These are phyloP conservation scores for Squalus acanthias DNA, from an alignment of 2,797 vertebrate genomes.

Conservation along the genomic window DNA sequence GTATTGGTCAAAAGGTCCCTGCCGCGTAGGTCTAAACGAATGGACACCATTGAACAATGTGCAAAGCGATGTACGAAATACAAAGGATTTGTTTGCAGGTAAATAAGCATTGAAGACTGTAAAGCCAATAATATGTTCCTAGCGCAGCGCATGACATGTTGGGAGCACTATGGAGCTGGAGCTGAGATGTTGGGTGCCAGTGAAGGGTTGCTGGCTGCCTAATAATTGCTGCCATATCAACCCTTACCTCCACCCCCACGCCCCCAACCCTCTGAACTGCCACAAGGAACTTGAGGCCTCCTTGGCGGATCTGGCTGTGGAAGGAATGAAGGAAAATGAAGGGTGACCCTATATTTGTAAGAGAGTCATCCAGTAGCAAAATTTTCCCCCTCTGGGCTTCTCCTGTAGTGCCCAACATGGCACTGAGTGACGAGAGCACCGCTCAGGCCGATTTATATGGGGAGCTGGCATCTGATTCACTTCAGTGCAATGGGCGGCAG, in stretches of 20 bases:
- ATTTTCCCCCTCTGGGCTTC: not conserved
- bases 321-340: not conserved
- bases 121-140: not conserved
- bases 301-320: not conserved
- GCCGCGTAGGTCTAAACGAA: constrained; percentile 71
- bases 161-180: not conserved
- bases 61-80: constrained; percentile 82
- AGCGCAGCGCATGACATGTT: not conserved
- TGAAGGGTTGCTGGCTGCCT: not conserved
- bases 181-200: not conserved
- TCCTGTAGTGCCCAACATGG: not conserved
- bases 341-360: not conserved
- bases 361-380: not conserved
- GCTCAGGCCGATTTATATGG: not conserved
- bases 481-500: not conserved
- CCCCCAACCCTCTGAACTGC: not conserved
- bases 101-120: constrained; percentile 45
- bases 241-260: not conserved
- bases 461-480: not conserved
- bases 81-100: constrained; percentile 90
- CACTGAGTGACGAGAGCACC: not conserved
- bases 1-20: constrained; percentile 68
- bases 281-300: not conserved
- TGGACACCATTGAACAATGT: constrained; percentile 74
- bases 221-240: not conserved